These are phyloP conservation scores for Alethe castanea DNA, from an alignment of 2,113 vertebrate genomes.

Conservation along the genomic window DNA sequence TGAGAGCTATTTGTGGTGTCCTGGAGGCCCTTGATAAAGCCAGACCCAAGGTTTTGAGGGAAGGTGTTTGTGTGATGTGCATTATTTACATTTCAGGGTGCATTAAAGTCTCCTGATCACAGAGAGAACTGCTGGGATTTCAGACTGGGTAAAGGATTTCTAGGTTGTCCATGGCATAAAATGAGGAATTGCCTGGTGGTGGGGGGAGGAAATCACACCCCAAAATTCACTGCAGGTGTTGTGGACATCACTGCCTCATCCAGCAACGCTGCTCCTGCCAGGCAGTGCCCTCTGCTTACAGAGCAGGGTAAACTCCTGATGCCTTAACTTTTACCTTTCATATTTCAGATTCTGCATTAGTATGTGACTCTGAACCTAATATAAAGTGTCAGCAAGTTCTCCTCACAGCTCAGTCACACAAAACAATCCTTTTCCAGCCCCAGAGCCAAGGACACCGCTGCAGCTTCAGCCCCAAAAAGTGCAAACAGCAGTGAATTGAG, in stretches of 20 bases:
- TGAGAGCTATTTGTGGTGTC: not conserved
- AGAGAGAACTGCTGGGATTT: not conserved
- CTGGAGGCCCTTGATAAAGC: not conserved
- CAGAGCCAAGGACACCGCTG: too few relatives aligned
- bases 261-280: fast-evolving
- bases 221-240: not conserved
- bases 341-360: too few relatives aligned
- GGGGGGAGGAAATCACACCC: not conserved
- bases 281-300: not conserved
- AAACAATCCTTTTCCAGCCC: too few relatives aligned
- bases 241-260: not conserved
- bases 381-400: too few relatives aligned
- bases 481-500: too few relatives aligned
- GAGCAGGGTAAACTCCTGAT: not conserved
- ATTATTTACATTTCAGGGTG: not conserved
- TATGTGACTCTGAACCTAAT: too few relatives aligned
- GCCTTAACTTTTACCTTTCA: too few relatives aligned
- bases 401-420: too few relatives aligned
- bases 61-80: not conserved
- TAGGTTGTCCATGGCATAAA: not conserved
- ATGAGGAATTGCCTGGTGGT: not conserved
- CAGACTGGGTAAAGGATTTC: not conserved
- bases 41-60: not conserved
- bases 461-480: too few relatives aligned
- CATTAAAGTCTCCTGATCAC: not conserved